Evolutionary conservation across 1,140 invertebrate species (phyloP).

Genomic region (Drosophila nikananu): DNA sequence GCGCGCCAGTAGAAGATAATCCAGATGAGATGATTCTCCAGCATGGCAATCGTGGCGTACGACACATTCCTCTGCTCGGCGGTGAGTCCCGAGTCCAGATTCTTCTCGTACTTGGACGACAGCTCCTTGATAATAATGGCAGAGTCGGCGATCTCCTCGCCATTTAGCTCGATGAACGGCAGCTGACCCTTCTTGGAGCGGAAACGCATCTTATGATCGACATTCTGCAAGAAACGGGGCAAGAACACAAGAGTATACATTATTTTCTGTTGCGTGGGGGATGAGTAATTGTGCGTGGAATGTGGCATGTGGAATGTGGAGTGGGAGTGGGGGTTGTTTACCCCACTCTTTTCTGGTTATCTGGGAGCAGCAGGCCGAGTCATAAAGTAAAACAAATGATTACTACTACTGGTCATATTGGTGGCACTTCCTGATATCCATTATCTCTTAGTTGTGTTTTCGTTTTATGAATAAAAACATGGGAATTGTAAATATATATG

Average conservation of each 20-base stretch:
- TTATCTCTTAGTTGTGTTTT: neutral
- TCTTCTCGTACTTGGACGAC: constrained; percentile 92
- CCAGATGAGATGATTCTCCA: constrained; percentile 97
- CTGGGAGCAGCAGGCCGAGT: constrained; percentile 12
- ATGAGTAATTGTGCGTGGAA: constrained; percentile 55
- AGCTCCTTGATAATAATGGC: constrained; percentile 95
- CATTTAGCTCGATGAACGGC: constrained; percentile 97
- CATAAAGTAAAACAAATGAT: constrained; percentile 6
- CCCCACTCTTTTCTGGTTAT: constrained; percentile 24
- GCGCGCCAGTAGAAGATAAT: constrained; percentile 95
- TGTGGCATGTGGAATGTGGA: constrained; percentile 14
- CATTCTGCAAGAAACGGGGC: constrained; percentile 90
- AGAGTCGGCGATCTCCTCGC: constrained; percentile 96
- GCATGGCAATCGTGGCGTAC: constrained; percentile 97
- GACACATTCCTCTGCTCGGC: constrained; percentile 94
- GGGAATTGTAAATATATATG: neutral
- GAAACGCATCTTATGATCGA: constrained; percentile 97
- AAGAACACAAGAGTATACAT: constrained; percentile 22
- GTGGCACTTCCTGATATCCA: neutral
- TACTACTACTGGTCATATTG: constrained; percentile 2
- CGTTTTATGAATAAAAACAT: neutral
- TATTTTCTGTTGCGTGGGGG: constrained; percentile 15
- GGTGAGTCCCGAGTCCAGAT: constrained; percentile 92
- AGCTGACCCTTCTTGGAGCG: constrained; percentile 96
- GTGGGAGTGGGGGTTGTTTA: constrained; percentile 35